Conservation (phyloP, 2,113 vertebrate species). For the Hippocampus mohnikei region DNA sequence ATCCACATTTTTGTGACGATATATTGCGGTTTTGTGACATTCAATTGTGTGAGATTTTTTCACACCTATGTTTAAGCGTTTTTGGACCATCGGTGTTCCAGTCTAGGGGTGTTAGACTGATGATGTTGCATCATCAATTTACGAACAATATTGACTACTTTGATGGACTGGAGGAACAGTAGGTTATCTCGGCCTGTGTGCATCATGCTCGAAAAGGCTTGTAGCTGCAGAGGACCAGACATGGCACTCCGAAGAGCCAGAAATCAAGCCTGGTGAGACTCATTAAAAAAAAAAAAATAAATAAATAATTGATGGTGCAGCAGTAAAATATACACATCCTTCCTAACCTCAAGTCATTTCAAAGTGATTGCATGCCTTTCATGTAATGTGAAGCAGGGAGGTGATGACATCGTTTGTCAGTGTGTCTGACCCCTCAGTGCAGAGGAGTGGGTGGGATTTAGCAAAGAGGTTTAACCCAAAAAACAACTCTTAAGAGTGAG, state of each 20-base stretch:
- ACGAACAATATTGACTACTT: not conserved
- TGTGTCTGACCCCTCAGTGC: constrained; percentile 17
- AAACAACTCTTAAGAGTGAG: constrained; percentile 34
- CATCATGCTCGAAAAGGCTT: not conserved
- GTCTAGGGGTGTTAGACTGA: too few species aligned
- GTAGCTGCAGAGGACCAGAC: not conserved
- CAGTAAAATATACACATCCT: constrained; percentile 12
- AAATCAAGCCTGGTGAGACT: not conserved
- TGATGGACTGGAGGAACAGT: not conserved
- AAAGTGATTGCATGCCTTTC: constrained; percentile 10
- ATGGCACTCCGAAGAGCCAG: not conserved
- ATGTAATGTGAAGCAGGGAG: constrained; percentile 20
- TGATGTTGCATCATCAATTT: not conserved
- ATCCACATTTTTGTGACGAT: too few species aligned
- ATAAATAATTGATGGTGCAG: constrained; percentile 18
- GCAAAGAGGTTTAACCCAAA: constrained; percentile 37
- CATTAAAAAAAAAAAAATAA: not conserved
- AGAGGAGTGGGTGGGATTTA: constrained; percentile 14
- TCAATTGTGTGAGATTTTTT: too few species aligned
- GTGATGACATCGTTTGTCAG: constrained; percentile 28
- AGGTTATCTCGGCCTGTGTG: not conserved
- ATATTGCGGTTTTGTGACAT: too few species aligned
- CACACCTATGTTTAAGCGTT: too few species aligned
- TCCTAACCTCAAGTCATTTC: constrained; percentile 5
- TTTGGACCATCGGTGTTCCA: too few species aligned